Evolutionary conservation across 2,113 vertebrate species (phyloP), one percentile per base, ranked within the genome.

Genomic region (Rhinoptilus africanus): DNA sequence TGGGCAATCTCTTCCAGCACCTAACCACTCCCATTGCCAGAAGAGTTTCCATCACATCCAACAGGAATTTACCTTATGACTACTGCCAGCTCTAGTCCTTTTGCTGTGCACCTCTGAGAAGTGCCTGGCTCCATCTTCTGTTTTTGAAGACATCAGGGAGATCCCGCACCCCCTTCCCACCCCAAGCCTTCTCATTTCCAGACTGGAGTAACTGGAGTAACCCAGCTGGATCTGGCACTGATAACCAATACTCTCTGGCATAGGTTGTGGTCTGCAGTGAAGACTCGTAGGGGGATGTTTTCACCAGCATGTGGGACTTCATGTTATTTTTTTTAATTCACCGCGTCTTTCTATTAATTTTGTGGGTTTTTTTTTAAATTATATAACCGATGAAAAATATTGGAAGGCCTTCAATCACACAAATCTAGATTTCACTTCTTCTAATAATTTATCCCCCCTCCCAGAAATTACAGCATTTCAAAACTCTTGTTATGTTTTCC

Each of bases 161-260:
- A 47, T 75, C 47, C 22, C 0, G 0, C 24, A 53, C 1, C 5
- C 35, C 53, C 16, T 71, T 57, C 37, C 22, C 63, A 75, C 20
- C 26, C 30, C 62, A 76, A 64, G 39, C 48, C 22, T 37, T 32
- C 75, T 67, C 37, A 39, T 64, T 76, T 57, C 53, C 85, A 85
- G 67, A 23, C 48, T 30, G 39, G 15, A 76, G 53, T 30, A 20
- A 56, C 32, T 59, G 34, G 32, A 59, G 21, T 59, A n/a, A 59
- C 22, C 67, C 75, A 76, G 86, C 9, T 51, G 75, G 67, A 64
- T 76, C 76, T 60, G 37, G 59, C 26, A 5, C 34, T 48, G 83
- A 57, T 85, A 82, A 53, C 78, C 0, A 0, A 72, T 51, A 68
- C n/a, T 51, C 59, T 57, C 41, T 63, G 75, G 64, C 48, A 68